phyloP scores from a whole-genome alignment of 2,797 vertebrate genomes.

The Alectoris magna region DNA sequence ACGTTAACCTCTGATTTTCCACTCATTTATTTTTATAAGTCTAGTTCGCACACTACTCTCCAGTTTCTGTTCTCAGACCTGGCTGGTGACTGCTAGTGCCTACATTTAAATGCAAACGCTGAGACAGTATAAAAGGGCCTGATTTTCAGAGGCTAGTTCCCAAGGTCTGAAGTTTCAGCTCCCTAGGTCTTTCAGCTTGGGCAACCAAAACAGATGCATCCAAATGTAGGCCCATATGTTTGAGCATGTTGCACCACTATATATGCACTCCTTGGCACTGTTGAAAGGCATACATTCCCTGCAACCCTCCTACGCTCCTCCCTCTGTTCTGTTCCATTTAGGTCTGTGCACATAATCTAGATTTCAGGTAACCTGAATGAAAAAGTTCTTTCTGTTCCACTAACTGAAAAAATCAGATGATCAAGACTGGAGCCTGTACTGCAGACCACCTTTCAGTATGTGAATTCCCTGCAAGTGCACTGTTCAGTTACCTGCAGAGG shows the following conservation, averaged over 20 bases:
- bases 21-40: background rate
- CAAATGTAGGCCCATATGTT: constrained; percentile 71
- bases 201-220: constrained; percentile 62
- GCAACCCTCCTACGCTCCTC: constrained; percentile 64
- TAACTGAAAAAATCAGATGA: background rate
- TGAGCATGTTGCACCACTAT: constrained; percentile 75
- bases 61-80: background rate
- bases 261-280: constrained; percentile 71
- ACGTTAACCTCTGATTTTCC: background rate
- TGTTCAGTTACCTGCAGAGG: background rate
- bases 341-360: constrained; percentile 50
- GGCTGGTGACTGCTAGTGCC: background rate
- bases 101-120: background rate
- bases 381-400: constrained; percentile 34
- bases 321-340: constrained; percentile 74
- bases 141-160: constrained; percentile 14
- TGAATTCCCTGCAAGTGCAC: background rate
- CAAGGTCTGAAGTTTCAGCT: constrained; percentile 61
- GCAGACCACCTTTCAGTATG: background rate
- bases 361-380: constrained; percentile 65
- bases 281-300: constrained; percentile 68
- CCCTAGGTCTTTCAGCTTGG: constrained; percentile 66
- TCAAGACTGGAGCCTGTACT: background rate
- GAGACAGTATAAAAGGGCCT: background rate
- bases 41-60: background rate